Conservation (phyloP, 1,140 invertebrate species). For the Potamilus streckersoni region DNA sequence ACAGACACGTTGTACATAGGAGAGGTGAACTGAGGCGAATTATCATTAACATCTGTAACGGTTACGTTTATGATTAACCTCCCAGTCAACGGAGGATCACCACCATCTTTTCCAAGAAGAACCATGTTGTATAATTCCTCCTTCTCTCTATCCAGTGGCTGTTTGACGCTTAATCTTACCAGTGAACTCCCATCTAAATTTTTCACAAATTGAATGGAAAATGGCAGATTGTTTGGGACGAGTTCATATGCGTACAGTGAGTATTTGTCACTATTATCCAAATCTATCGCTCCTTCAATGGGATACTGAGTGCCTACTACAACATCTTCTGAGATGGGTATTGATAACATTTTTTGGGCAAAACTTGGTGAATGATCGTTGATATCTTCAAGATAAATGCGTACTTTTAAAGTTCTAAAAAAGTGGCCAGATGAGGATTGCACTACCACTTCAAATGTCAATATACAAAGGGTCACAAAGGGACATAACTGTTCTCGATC, state of each 20-base stretch:
- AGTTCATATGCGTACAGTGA: constrained; percentile 47
- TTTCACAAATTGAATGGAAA: constrained; percentile 45
- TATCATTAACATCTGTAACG: constrained; percentile 26
- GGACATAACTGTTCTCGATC: constrained; percentile 52
- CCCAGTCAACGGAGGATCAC: constrained; percentile 7
- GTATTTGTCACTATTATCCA: constrained; percentile 74
- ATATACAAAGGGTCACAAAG: constrained; percentile 36
- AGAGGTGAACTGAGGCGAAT: constrained; percentile 15
- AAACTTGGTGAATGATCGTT: constrained; percentile 95
- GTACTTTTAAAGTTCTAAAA: constrained; percentile 54
- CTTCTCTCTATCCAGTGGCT: constrained; percentile 18
- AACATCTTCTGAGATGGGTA: constrained; percentile 67
- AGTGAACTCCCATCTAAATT: constrained; percentile 32
- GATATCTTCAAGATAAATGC: constrained; percentile 75
- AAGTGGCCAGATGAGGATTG: constrained; percentile 39
- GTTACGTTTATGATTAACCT: constrained; percentile 10
- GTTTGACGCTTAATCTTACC: constrained; percentile 19
- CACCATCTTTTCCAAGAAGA: constrained; percentile 25
- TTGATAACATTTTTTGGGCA: constrained; percentile 36
- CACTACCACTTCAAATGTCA: constrained; percentile 46
- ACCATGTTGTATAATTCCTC: constrained; percentile 19
- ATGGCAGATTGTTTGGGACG: constrained; percentile 36
- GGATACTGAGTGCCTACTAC: constrained; percentile 75
- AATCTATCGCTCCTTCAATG: constrained; percentile 69
- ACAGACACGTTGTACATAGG: constrained; percentile 17